Evolutionary conservation across 2,888 invertebrate species (phyloP).

Genomic region (Phasia obesa): DNA sequence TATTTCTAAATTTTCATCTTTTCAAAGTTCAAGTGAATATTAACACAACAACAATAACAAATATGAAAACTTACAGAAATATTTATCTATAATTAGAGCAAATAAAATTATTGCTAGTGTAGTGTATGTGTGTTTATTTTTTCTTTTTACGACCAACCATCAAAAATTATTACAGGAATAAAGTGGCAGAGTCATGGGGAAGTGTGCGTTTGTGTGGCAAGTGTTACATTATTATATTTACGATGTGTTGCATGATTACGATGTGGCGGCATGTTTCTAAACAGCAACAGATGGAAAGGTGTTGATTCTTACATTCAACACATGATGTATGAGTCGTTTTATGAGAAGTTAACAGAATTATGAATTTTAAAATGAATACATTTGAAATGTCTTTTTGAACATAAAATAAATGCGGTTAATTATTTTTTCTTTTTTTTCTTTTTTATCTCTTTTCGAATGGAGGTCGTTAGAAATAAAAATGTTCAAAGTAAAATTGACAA

Average conservation of each 20-base stretch:
- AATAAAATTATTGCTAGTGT: conserved; percentile 29
- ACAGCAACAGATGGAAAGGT: conserved; percentile 42
- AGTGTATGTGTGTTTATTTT: no score
- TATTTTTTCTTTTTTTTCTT: no score
- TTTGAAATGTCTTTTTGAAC: conserved; percentile 29
- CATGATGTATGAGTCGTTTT: conserved; percentile 41
- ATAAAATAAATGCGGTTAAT: no score
- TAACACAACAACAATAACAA: conserved; percentile 18
- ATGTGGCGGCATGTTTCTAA: conserved; percentile 38
- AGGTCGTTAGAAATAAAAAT: neutral
- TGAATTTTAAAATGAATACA: neutral
- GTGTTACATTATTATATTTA: conserved; percentile 1
- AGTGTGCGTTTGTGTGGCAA: neutral
- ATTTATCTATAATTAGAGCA: conserved; percentile 66
- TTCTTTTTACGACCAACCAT: neutral
- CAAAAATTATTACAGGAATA: conserved; percentile 12
- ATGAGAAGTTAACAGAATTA: conserved; percentile 51
- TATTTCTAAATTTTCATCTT: conserved; percentile 50
- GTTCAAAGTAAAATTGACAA: conserved; percentile 40
- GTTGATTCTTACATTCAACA: conserved; percentile 54
- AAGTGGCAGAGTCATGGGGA: no score
- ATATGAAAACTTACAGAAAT: conserved; percentile 8
- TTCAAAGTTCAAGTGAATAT: conserved; percentile 67
- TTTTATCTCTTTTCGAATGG: neutral
- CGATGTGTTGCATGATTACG: neutral